A percentile compares a stretch with the other conserved stretches of the same genome.
These are phyloP conservation scores for Zoanthus solanderi DNA, from an alignment of 92 coral and sea anemone species.

Conservation along the genomic window DNA sequence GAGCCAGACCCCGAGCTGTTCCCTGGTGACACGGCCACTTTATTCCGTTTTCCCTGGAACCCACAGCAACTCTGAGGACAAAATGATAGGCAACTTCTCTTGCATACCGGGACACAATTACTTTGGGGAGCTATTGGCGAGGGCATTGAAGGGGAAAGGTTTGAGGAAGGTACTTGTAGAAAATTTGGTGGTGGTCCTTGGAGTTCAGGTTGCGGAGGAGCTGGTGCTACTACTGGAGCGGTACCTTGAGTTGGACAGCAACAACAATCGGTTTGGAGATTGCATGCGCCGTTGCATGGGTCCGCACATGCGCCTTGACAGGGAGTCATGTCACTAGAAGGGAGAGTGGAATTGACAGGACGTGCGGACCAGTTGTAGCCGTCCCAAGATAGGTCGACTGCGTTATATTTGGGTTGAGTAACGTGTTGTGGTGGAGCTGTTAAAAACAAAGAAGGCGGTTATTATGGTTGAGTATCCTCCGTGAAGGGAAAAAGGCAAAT, in stretches of 20 bases:
- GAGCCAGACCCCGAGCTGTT: constrained; percentile 52
- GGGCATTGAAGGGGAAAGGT: constrained; percentile 35
- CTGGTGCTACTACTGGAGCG: constrained; percentile 12
- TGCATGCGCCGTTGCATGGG: constrained; percentile 72
- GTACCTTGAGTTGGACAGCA: constrained; percentile 76
- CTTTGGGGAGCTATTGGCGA: constrained; percentile 59
- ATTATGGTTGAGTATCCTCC: too few relatives aligned
- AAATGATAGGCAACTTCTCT: constrained; percentile 74
- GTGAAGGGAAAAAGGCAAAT: too few relatives aligned
- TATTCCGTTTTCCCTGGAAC: constrained; percentile 67
- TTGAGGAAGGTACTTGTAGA: constrained; percentile 37
- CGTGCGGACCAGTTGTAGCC: constrained; percentile 70
- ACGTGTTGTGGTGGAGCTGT: constrained; percentile 10
- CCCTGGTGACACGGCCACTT: constrained; percentile 47
- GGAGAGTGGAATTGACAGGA: constrained; percentile 44
- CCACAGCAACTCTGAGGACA: constrained; percentile 91
- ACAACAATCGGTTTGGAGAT: constrained; percentile 80
- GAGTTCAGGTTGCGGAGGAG: not conserved
- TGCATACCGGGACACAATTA: constrained; percentile 74
- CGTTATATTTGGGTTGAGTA: constrained; percentile 45
- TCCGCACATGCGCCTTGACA: constrained; percentile 84
- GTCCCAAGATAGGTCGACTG: constrained; percentile 57
- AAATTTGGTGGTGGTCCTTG: constrained; percentile 36
- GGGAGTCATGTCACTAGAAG: constrained; percentile 64
- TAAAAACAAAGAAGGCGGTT: not conserved